These are phyloP conservation scores for Sebastes alutus DNA, from an alignment of 2,797 vertebrate species.

Conservation along the genomic window DNA sequence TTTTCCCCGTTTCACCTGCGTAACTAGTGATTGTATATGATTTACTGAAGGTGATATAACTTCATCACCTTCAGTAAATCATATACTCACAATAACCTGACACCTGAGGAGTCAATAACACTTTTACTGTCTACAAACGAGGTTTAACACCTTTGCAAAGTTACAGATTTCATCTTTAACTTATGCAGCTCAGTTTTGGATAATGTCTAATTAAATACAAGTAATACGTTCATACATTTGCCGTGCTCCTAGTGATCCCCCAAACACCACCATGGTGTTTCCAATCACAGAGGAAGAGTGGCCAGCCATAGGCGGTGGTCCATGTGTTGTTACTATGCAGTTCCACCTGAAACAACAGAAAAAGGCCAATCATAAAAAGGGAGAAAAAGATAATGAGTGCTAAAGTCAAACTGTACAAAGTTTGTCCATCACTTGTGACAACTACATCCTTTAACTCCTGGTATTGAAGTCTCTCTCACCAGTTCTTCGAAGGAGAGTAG, in stretches of 20 bases:
- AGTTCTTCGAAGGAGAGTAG: slow-evolving; percentile 98
- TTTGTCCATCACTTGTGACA: background rate
- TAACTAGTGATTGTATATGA: background rate
- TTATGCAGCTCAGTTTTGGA: background rate
- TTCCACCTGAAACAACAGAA: slow-evolving; percentile 90
- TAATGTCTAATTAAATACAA: background rate
- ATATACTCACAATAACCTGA: background rate
- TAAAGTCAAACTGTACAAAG: background rate
- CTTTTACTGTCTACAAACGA: background rate
- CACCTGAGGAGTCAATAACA: background rate
- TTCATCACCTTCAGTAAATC: background rate
- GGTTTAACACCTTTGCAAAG: background rate
- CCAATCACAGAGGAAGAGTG: slow-evolving; percentile 96
- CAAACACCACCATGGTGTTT: slow-evolving; percentile 97
- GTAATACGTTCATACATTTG: slow-evolving; percentile 87
- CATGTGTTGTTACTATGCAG: slow-evolving; percentile 97
- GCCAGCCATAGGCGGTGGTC: slow-evolving; percentile 97
- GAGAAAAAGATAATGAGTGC: background rate
- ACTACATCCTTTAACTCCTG: background rate
- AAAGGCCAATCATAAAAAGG: background rate
- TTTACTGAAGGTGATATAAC: background rate
- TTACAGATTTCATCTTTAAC: background rate
- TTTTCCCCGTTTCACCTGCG: background rate
- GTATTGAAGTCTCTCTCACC: slow-evolving; percentile 79
- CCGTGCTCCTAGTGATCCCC: slow-evolving; percentile 95